Evolutionary conservation across 2,888 invertebrate genomes (phyloP), one percentile per base, ranked within the genome.

Genomic region (Theretra japonica): DNA sequence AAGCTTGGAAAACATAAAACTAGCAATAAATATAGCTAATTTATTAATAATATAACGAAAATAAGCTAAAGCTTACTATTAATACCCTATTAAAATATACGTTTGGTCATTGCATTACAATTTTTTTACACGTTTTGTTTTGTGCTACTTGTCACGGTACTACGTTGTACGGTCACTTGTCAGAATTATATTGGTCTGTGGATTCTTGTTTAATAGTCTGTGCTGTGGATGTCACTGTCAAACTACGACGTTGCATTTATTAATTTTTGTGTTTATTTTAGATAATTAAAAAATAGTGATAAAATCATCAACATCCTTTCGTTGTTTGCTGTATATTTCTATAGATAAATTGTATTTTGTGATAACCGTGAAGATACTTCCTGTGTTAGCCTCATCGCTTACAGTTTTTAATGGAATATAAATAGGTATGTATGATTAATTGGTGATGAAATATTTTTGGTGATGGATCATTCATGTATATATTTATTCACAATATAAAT

Each of bases 251-350:
- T 62, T 21, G 15, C 62, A 41, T 33, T 33, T 62, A 11, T n/a
- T 60, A 62, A n/a, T 62, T 60, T 65, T 65, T 65, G 41, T 65
- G 65, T 65, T 48, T 65, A 48, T 65, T 41, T 48, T 41, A 65
- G 41, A 23, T 41, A 41, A 60, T 19, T 60, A n/a, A 4, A 65
- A 48, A 23, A 19, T 21, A 23, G 48, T 41, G 17, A 65, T 65
- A 48, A 23, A 23, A 21, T 23, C 21, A 48, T 65, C 65, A 23
- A 48, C 65, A 48, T 7, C 11, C 62, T n/a, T 21, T 48, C 23
- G 41, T 23, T 17, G 23, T 23, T 41, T 48, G 23, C 17, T 6
- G 53, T 6, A 33, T n/a, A 30, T 7, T 48, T 62, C 23, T n/a
- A 21, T n/a, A n/a, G 23, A 23, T 23, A 5, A 48, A 17, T 65